Evolutionary conservation across 2,113 vertebrate species (phyloP).

Genomic region (Indicator indicator): DNA sequence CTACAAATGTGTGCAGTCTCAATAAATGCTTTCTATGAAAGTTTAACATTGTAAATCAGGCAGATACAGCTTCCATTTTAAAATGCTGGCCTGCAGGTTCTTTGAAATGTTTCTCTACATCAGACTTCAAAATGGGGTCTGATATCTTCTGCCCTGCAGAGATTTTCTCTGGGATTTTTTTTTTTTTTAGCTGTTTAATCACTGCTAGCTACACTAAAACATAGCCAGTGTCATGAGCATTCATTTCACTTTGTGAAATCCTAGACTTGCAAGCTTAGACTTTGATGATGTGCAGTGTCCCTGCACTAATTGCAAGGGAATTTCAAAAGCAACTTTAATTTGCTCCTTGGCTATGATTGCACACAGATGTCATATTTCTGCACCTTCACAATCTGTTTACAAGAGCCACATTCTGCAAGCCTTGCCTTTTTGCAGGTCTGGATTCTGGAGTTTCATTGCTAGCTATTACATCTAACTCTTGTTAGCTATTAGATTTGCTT

Average conservation of each 20-base stretch:
- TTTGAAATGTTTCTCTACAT: background rate
- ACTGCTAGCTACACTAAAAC: background rate
- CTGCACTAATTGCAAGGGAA: conserved; percentile 39
- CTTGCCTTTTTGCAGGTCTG: background rate
- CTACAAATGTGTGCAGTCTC: background rate
- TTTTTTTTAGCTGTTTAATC: background rate
- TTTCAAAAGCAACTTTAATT: conserved; percentile 25
- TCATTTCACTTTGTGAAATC: conserved; percentile 22
- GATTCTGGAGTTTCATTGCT: background rate
- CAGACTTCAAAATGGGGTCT: background rate
- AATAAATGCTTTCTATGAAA: background rate
- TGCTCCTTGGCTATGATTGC: background rate
- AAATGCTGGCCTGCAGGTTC: background rate
- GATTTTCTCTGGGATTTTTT: background rate
- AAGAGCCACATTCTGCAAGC: conserved; percentile 39
- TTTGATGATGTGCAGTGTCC: conserved; percentile 50
- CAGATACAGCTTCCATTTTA: background rate
- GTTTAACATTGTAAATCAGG: background rate
- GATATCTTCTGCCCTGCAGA: background rate
- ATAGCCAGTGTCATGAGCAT: background rate
- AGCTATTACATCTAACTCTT: background rate
- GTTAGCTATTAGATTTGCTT: background rate
- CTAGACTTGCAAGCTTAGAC: background rate
- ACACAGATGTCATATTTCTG: conserved; percentile 45
- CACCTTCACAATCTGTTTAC: conserved; percentile 30